A percentile compares a stretch with the other conserved stretches of the same genome.
phyloP scores from a whole-genome alignment of 2,888 invertebrate species.

The Glaucopsyche alexis region DNA sequence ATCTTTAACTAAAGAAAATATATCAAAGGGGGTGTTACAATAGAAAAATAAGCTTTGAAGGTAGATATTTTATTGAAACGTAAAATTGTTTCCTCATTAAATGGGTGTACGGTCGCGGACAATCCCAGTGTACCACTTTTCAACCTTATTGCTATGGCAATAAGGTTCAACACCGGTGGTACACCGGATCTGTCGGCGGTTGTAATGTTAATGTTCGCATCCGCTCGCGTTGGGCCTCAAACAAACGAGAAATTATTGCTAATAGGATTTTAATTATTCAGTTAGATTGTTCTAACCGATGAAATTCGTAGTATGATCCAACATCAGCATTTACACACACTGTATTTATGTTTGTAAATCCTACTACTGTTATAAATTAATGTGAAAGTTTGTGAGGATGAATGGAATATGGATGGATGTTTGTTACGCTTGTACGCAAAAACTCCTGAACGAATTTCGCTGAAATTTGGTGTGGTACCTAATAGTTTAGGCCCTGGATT shows the following conservation, averaged over 20 bases:
- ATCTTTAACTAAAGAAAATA: background rate
- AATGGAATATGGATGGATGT: too few relatives aligned
- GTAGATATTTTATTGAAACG: slow-evolving; percentile 3
- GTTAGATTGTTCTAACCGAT: slow-evolving; percentile 3
- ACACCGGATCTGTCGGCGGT: background rate
- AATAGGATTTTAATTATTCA: slow-evolving; percentile 19
- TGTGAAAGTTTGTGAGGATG: too few relatives aligned
- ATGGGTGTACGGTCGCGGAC: background rate
- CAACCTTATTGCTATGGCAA: background rate
- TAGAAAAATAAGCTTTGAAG: background rate
- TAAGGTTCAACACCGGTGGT: background rate
- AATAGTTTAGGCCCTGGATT: too few relatives aligned
- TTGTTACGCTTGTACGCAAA: too few relatives aligned
- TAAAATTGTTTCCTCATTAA: slow-evolving; percentile 11
- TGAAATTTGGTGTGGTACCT: too few relatives aligned
- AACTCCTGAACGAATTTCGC: too few relatives aligned
- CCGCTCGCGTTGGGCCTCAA: background rate
- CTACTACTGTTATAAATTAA: too few relatives aligned
- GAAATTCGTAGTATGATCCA: background rate
- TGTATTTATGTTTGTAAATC: too few relatives aligned
- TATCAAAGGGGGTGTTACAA: background rate
- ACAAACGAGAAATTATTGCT: slow-evolving; percentile 6
- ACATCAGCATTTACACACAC: too few relatives aligned
- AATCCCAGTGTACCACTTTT: background rate
- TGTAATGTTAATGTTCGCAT: slow-evolving; percentile 5